Evolutionary conservation across 2,113 vertebrate genomes (phyloP).

Genomic region (Eudyptes chrysolophus): DNA sequence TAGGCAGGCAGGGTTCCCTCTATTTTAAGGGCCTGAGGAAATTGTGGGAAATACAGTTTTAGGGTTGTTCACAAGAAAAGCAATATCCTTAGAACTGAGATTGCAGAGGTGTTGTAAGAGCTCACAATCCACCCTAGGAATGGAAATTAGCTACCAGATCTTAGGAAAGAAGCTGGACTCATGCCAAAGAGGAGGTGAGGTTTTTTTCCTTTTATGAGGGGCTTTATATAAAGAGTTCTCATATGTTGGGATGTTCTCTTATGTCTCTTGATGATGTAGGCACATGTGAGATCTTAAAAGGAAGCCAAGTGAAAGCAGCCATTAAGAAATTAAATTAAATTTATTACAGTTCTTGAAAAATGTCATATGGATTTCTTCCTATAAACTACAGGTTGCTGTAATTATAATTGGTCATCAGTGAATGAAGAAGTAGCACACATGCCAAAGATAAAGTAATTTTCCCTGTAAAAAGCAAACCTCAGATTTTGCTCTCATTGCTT

Average conservation of each 20-base stretch:
- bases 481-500: not conserved
- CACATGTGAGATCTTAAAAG: not conserved
- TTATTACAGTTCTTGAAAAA: not conserved
- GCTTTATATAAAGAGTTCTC: not conserved
- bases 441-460: not conserved
- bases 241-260: not conserved
- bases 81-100: not conserved
- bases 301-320: not conserved
- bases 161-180: not conserved
- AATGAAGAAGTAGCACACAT: not conserved
- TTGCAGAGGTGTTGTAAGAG: not conserved
- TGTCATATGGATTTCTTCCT: not conserved
- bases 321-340: not conserved
- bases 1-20: not conserved
- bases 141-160: not conserved
- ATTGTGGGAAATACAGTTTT: not conserved
- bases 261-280: not conserved
- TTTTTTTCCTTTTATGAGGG: not conserved
- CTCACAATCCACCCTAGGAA: not conserved
- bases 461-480: not conserved
- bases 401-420: not conserved
- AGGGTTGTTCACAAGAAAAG: not conserved
- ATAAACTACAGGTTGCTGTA: not conserved
- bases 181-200: not conserved
- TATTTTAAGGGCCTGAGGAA: constrained; percentile 16